Evolutionary conservation across 2,113 vertebrate genomes (phyloP), one percentile per base, ranked within the genome.

Genomic region (Tautogolabrus adspersus): DNA sequence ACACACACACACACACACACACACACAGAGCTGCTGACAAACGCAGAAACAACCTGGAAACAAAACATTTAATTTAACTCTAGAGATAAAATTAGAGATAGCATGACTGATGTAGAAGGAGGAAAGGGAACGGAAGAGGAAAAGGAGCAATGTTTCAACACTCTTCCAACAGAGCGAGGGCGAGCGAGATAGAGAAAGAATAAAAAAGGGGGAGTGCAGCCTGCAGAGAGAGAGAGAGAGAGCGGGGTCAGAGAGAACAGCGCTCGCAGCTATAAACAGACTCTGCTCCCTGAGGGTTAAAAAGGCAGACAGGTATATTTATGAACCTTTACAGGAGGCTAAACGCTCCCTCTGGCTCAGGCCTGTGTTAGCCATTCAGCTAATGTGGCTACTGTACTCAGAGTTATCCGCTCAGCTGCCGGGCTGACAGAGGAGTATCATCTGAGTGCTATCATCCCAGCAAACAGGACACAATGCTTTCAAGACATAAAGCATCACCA

Each of bases 241-340:
- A 49, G 2, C 8, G 10, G 6, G 23, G 67, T 66, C 56, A 30
- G 22, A 12, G n/a, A n/a, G 63, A 13, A 13, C 23, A 47, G 26
- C 18, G 34, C 42, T 49, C 23, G 19, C 57, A 72, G 56, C 18
- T 16, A 11, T 16, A 37, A 59, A 60, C n/a, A 38, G 12, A 10
- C 1, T 1, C 16, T 8, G 10, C 22, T 58, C 22, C 40, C 37
- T 1, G 38, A 57, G 54, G 66, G 52, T 30, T 52, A 5, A 42
- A 12, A 4, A 10, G n/a, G 52, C 42, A 85, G 56, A 77, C 37
- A 23, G 51, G 66, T 78, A 8, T 57, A 67, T 66, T 57, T 66
- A 66, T 66, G 72, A 58, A 51, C 37, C 62, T 19, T 46, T 49
- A 11, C 63, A 65, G 22, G 49, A 56, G 66, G 40, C 67, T 22